These are phyloP conservation scores for Penaeus chinensis DNA, from an alignment of 1,140 invertebrate genomes.

Conservation along the genomic window DNA sequence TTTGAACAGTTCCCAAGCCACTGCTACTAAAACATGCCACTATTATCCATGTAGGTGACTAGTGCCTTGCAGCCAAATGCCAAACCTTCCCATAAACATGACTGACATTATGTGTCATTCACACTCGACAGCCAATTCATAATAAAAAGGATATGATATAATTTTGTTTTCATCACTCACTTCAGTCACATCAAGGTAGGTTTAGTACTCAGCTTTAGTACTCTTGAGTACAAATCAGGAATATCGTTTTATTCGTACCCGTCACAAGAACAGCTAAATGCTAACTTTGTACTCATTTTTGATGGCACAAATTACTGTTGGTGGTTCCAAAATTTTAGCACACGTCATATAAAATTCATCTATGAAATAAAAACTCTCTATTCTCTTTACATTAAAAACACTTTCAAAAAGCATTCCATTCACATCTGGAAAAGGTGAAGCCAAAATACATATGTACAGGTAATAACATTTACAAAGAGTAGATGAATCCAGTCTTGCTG, in stretches of 20 bases:
- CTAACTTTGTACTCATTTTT: slow-evolving; percentile 61
- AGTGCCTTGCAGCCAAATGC: slow-evolving; percentile 53
- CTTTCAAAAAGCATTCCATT: slow-evolving; percentile 58
- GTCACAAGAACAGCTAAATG: slow-evolving; percentile 61
- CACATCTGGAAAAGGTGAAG: slow-evolving; percentile 60
- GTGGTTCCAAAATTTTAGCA: slow-evolving; percentile 60
- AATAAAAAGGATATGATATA: no score
- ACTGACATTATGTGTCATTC: not conserved
- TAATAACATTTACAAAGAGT: slow-evolving; percentile 58
- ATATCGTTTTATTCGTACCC: slow-evolving; percentile 60
- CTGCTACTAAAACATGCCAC: slow-evolving; percentile 27
- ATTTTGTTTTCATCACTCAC: no score
- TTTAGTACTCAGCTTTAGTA: slow-evolving; percentile 35
- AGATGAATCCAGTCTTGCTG: slow-evolving; percentile 58
- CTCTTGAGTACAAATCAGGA: slow-evolving; percentile 61
- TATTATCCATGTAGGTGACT: slow-evolving; percentile 58
- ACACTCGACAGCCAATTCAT: no score
- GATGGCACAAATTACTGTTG: slow-evolving; percentile 61
- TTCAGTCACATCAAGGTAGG: no score
- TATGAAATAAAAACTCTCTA: slow-evolving; percentile 62
- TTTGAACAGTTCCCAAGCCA: slow-evolving; percentile 16
- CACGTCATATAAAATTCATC: slow-evolving; percentile 60
- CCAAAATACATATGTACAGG: slow-evolving; percentile 60
- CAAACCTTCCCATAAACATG: slow-evolving; percentile 33
- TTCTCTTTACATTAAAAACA: slow-evolving; percentile 55